Evolutionary conservation across 1,140 invertebrate genomes (phyloP).

Genomic region (Bathynomus jamesi): DNA sequence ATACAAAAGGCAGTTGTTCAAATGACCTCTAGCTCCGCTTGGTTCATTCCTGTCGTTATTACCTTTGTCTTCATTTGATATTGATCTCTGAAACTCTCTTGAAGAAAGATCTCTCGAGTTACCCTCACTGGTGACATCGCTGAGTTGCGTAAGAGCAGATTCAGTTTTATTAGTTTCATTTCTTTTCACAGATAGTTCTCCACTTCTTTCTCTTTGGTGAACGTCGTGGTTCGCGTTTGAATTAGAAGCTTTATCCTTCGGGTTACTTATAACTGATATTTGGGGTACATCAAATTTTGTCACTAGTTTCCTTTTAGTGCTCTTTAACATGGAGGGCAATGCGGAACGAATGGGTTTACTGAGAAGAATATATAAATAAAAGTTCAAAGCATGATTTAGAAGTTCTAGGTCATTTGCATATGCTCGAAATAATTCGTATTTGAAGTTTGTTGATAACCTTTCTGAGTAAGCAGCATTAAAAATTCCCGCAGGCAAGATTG

Average conservation of each 20-base stretch:
- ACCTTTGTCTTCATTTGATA: too few relatives aligned
- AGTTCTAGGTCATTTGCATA: conserved; percentile 41
- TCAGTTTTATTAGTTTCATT: not conserved
- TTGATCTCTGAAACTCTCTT: too few relatives aligned
- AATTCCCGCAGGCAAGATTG: conserved; percentile 40
- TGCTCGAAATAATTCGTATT: conserved; percentile 40
- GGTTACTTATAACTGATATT: too few relatives aligned
- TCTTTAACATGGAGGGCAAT: not conserved
- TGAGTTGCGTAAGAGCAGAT: not conserved
- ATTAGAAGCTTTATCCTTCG: too few relatives aligned
- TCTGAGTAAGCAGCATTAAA: conserved; percentile 36
- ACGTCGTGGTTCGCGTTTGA: too few relatives aligned
- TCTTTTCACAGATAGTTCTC: not conserved
- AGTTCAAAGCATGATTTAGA: conserved; percentile 41
- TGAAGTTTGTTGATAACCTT: conserved; percentile 30
- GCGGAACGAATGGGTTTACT: conserved; percentile 30
- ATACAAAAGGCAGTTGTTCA: too few relatives aligned
- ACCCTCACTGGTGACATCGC: not conserved
- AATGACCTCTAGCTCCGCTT: too few relatives aligned
- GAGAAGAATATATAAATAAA: conserved; percentile 41
- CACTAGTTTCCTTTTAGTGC: not conserved
- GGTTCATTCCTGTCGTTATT: too few relatives aligned
- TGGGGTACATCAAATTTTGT: not conserved
- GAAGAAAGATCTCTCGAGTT: too few relatives aligned
- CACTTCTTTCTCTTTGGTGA: not conserved